A percentile compares a stretch with the other conserved stretches of the same genome.
phyloP scores from a whole-genome alignment of 2,797 vertebrate species.

The Anableps anableps region DNA sequence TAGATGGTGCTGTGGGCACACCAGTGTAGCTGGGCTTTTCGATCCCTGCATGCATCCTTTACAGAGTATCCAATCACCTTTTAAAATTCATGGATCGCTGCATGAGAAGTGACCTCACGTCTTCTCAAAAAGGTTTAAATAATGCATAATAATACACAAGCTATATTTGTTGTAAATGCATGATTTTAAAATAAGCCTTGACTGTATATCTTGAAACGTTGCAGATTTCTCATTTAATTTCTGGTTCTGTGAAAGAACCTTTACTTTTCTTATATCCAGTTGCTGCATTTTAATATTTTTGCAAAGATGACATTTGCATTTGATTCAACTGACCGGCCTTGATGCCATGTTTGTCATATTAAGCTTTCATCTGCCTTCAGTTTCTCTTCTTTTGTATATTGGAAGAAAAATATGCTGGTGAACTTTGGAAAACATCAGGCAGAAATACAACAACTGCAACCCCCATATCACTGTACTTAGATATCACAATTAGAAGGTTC shows the following conservation, averaged over 20 bases:
- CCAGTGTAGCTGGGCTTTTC: constrained; percentile 18
- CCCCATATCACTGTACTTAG: constrained; percentile 64
- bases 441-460: constrained; percentile 52
- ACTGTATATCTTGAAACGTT: not conserved
- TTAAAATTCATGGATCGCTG: constrained; percentile 10
- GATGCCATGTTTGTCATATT: constrained; percentile 16
- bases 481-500: constrained; percentile 66
- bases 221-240: not conserved
- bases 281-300: constrained; percentile 16
- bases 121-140: constrained; percentile 1
- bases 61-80: constrained; percentile 10
- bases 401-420: constrained; percentile 38
- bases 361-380: constrained; percentile 32
- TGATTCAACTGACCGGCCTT: constrained; percentile 12
- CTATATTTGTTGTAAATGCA: not conserved
- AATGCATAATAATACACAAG: not conserved
- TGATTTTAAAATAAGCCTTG: not conserved
- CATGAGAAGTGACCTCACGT: not conserved
- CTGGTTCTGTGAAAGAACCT: not conserved
- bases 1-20: constrained; percentile 70
- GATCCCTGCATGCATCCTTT: constrained; percentile 2
- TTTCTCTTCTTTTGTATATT: constrained; percentile 32
- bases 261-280: not conserved
- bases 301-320: constrained; percentile 3
- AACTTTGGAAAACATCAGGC: constrained; percentile 49